Evolutionary conservation across 2,888 invertebrate genomes (phyloP), one percentile per base, ranked within the genome.

Genomic region (Physocephala rufipes): DNA sequence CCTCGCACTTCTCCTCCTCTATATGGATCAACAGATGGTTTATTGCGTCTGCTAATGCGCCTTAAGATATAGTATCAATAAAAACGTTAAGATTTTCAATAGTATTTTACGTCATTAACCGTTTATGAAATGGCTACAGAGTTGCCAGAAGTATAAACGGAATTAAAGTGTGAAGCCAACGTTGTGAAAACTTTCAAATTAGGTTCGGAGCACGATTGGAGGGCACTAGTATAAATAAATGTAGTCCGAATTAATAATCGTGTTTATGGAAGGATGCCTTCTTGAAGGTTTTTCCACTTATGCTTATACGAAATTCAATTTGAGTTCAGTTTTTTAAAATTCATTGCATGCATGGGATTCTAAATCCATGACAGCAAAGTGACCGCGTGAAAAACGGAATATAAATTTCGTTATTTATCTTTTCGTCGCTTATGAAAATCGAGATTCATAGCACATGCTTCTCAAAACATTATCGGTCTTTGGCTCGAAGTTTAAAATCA

Each of bases 301-400:
- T 36, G 62, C 45, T 4, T 62, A 19, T 30, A 16, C 53, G 53
- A 51, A 43, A 58, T 55, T 43, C 45, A 26, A 26, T 26, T 58
- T 67, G 12, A 30, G 19, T 30, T 68, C 36, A 59, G 68, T 49
- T 61, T 61, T 49, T 26, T 30, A 24, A 19, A 45, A 36, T 36
- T 36, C 36, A 36, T 36, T 36, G 36, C 4, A 36, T 36, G 36
- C 36, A 4, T 36, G 4, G 4, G 9, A 36, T 36, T 36, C 36
- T 36, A 4, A 36, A 36, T 36, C 36, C 36, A 36, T 36, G 36
- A 9, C 36, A 36, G 36, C 36, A 36, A 55, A 55, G 51, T 71
- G 71, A 71, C 67, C 71, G 68, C 68, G 68, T 71, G 71, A 49
- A 71, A 71, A 71, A 58, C 47, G 30, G 71, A 71, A 71, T 71